phyloP scores from a whole-genome alignment of 1,140 invertebrate genomes.

The Branchinecta lindahli region DNA sequence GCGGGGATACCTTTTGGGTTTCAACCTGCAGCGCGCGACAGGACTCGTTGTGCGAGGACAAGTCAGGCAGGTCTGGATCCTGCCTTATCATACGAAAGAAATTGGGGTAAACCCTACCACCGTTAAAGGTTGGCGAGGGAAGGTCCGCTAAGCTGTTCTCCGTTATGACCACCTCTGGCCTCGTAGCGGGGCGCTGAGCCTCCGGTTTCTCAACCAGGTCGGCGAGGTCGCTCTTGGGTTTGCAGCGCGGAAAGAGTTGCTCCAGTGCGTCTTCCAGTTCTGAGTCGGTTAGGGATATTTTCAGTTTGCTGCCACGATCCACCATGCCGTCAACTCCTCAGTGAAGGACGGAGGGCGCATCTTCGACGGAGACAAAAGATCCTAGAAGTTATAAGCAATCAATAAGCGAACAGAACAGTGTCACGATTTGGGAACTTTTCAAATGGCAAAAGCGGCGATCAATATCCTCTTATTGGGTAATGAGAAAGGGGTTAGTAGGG shows the following conservation, averaged over 20 bases:
- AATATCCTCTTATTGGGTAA: not conserved
- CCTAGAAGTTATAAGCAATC: not conserved
- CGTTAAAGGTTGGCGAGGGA: too few relatives aligned
- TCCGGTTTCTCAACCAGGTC: not conserved
- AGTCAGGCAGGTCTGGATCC: too few relatives aligned
- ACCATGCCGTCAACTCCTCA: not conserved
- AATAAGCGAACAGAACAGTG: not conserved
- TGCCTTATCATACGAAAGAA: not conserved
- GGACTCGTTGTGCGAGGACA: not conserved
- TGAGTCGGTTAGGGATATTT: not conserved
- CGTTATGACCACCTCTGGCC: not conserved
- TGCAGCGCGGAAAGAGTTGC: not conserved
- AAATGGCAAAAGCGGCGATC: not conserved
- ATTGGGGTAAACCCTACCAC: too few relatives aligned
- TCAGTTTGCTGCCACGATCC: not conserved
- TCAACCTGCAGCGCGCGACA: not conserved
- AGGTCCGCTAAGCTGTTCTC: not conserved
- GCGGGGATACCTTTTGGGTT: not conserved
- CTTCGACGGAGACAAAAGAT: not conserved
- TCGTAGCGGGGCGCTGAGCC: not conserved
- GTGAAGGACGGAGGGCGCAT: not conserved
- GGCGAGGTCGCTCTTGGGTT: not conserved
- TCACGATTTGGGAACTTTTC: not conserved
- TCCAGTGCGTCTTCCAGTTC: not conserved
- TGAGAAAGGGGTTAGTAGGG: not conserved